Percentiles rank a stretch among this genome's conserved stretches.
Evolutionary conservation across 2,113 vertebrate species (phyloP).

Genomic region (Charadrius vociferus): DNA sequence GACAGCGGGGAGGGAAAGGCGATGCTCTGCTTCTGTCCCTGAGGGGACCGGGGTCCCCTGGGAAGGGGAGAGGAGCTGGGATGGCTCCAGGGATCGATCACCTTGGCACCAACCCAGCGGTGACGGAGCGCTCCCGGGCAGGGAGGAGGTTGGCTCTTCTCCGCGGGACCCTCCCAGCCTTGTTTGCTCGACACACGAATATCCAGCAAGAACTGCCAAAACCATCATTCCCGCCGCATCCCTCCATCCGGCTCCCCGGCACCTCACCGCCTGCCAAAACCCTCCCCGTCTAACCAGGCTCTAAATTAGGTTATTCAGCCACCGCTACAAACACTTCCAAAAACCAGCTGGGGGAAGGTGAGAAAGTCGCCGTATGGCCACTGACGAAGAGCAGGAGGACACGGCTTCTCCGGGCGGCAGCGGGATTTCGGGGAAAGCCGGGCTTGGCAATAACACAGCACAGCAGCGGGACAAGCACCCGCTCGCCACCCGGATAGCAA

Average conservation of each 20-base stretch:
- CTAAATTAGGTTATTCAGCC: not conserved
- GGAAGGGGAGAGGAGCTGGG: rapidly evolving
- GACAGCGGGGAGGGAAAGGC: rapidly evolving
- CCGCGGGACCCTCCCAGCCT: not conserved
- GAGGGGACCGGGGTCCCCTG: rapidly evolving
- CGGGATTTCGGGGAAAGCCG: not conserved
- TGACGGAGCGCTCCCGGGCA: rapidly evolving
- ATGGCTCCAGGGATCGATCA: not conserved
- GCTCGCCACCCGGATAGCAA: not conserved
- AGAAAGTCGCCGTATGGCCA: not conserved
- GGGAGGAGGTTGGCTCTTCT: not conserved
- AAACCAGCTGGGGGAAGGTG: not conserved
- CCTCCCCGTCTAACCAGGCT: not conserved
- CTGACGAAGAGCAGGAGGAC: not conserved
- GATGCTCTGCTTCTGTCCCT: not conserved
- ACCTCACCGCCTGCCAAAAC: not conserved
- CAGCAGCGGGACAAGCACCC: rapidly evolving
- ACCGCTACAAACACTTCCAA: not conserved
- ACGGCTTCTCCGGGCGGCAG: not conserved
- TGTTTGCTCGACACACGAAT: not conserved
- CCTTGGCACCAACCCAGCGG: not conserved
- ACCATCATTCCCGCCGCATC: not conserved
- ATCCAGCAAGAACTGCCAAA: not conserved
- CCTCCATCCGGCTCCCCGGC: not conserved
- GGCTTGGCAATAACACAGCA: not conserved